Base-by-base conservation (phyloP, 2,888 invertebrate genomes). In the Caenorhabditis wallacei region DNA sequence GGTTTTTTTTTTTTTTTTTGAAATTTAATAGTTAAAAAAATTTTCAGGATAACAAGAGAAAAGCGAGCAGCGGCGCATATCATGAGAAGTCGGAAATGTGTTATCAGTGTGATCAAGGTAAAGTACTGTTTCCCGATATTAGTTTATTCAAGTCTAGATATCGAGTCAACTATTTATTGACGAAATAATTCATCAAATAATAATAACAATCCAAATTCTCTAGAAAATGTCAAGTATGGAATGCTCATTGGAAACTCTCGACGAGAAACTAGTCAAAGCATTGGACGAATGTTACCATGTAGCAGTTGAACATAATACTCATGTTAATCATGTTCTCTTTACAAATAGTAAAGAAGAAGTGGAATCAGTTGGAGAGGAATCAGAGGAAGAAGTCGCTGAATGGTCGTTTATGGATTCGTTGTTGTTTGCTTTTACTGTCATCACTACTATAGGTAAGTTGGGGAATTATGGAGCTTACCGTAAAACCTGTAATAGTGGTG, bases 361-460 rank as follows among this genome's bases (percentile, higher is more conserved):
- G 10, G 88, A 88, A 46, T 56, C 69, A 20, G 66, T 72, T 71
- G 71, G 66, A 8, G 72, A 72, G 54, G 68, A 68, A 66, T 56
- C 78, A 0, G 59, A 79, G 35, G 80, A 84, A 48, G 84, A 84
- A 61, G 54, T 76, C 0, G 26, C 43, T 8, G 84, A 87, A 63
- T 90, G 91, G 91, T 89, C 90, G 2, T 91, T 91, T 48, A 87
- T 87, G 69, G 90, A 91, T 63, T 85, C 89, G 0, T 85, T 91
- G 35, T 81, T 91, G 2, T 91, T 91, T 40, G 87, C 89, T 1
- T 91, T 91, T 66, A 91, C 91, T 7, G 88, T 91, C 2, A 91
- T 91, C n/a, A 91, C 90, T 20, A 91, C 91, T 0, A 91, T 91
- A 40, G 91, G 91, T 89, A 40, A 22, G 74, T 48, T 13, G 46